Conservation (phyloP, 2,797 vertebrate genomes). For the Apogon hyalosoma region DNA sequence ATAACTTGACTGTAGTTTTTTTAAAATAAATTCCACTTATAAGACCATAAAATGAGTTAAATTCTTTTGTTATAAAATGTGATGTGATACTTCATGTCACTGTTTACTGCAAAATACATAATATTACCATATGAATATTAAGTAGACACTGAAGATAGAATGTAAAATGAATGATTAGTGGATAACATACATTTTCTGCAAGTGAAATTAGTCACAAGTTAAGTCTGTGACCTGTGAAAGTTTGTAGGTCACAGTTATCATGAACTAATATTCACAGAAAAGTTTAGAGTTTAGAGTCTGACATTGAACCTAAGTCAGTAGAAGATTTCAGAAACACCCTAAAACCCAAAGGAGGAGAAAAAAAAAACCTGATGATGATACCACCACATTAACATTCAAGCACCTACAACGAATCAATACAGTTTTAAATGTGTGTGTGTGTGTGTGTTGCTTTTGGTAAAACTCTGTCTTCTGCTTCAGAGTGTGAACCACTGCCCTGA, state of each 20-base stretch:
- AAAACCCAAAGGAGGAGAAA: slow-evolving; percentile 5
- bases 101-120: too few relatives aligned
- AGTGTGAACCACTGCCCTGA: slow-evolving; percentile 9
- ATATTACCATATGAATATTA: too few relatives aligned
- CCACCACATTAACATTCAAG: slow-evolving; percentile 5
- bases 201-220: too few relatives aligned
- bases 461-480: slow-evolving; percentile 11
- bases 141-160: too few relatives aligned
- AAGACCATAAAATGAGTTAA: too few relatives aligned
- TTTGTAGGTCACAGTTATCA: background rate
- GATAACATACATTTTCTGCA: too few relatives aligned
- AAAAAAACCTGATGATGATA: slow-evolving; percentile 18
- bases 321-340: slow-evolving; percentile 4
- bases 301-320: background rate
- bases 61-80: too few relatives aligned
- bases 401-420: slow-evolving; percentile 16
- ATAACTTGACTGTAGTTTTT: background rate
- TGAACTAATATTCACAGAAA: background rate
- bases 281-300: background rate
- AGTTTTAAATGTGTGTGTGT: slow-evolving; percentile 17
- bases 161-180: too few relatives aligned
- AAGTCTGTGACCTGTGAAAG: too few relatives aligned
- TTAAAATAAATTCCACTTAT: too few relatives aligned
- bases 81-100: too few relatives aligned
- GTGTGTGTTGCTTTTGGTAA: slow-evolving; percentile 6